Conservation (phyloP, 2,797 vertebrate genomes). For the Macrochelys suwanniensis region DNA sequence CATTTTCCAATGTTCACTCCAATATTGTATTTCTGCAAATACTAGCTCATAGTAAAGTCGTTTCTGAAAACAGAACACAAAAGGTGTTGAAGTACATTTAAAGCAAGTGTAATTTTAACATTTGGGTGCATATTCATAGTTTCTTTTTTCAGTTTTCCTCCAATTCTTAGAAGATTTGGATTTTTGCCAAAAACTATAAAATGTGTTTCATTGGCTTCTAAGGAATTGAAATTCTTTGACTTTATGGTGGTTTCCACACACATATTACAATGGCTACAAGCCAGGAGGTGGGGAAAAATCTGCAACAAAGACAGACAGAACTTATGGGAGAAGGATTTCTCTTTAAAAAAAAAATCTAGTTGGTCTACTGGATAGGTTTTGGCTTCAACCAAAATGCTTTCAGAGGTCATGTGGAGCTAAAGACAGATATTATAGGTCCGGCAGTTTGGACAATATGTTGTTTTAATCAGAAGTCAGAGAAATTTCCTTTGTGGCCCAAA, state of each 20-base stretch:
- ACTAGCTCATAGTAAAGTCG: conserved; percentile 53
- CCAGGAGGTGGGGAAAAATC: neutral
- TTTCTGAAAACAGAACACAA: conserved; percentile 66
- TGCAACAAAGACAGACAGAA: neutral
- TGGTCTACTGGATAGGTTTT: neutral
- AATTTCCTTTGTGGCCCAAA: neutral
- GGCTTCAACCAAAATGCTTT: conserved; percentile 24
- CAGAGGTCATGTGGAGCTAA: neutral
- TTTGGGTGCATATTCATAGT: conserved; percentile 69
- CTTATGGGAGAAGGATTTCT: neutral
- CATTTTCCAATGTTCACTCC: conserved; percentile 35
- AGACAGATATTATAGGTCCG: neutral
- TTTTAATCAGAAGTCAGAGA: neutral
- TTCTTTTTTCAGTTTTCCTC: conserved; percentile 69
- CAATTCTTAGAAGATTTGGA: conserved; percentile 45
- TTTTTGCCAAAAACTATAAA: conserved; percentile 36
- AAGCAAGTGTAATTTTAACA: conserved; percentile 64
- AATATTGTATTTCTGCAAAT: conserved; percentile 57
- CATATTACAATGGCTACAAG: conserved; percentile 22
- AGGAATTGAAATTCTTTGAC: conserved; percentile 40
- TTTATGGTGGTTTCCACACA: neutral
- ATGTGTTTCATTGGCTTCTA: conserved; percentile 56
- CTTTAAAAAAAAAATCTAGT: neutral
- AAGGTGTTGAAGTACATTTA: conserved; percentile 60
- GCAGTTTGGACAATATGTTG: neutral